Percentiles rank a stretch among this genome's conserved stretches.
Evolutionary conservation across 1,140 invertebrate species (phyloP).

Genomic region (Rhizoglyphus robini): DNA sequence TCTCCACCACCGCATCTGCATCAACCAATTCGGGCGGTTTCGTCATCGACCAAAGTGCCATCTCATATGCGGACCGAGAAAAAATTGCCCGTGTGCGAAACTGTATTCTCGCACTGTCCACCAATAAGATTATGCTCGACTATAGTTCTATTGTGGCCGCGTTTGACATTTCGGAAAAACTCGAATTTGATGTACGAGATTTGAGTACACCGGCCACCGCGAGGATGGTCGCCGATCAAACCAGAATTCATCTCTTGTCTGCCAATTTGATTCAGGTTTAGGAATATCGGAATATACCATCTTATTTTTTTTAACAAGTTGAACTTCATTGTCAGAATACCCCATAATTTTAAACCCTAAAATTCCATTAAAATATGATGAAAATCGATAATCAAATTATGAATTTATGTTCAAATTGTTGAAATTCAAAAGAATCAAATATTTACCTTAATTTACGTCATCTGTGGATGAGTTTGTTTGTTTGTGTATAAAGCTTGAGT

Average conservation of each 20-base stretch:
- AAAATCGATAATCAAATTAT: no score
- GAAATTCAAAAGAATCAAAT: no score
- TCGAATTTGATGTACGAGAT: slow-evolving; percentile 5
- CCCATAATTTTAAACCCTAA: no score
- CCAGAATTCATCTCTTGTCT: not conserved
- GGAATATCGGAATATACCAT: no score
- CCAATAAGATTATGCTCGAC: slow-evolving; percentile 71
- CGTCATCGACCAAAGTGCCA: slow-evolving; percentile 54
- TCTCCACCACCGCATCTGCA: slow-evolving; percentile 52
- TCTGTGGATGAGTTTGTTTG: no score
- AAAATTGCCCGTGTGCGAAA: slow-evolving; percentile 73
- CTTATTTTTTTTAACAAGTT: no score
- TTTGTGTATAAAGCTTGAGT: no score
- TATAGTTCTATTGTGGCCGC: slow-evolving; percentile 43
- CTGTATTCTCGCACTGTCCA: slow-evolving; percentile 67
- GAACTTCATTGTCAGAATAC: no score
- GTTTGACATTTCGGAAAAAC: slow-evolving; percentile 13
- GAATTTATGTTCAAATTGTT: no score
- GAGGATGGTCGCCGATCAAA: slow-evolving; percentile 7
- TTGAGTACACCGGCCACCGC: not conserved
- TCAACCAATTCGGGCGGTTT: slow-evolving; percentile 61
- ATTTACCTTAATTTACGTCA: no score
- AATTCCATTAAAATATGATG: no score
- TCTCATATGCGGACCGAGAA: slow-evolving; percentile 55
- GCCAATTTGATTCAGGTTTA: slow-evolving; percentile 4